A percentile compares a stretch with the other conserved stretches of the same genome.
Evolutionary conservation across 2,113 vertebrate genomes (phyloP).

Genomic region (Thinocorus orbignyianus): DNA sequence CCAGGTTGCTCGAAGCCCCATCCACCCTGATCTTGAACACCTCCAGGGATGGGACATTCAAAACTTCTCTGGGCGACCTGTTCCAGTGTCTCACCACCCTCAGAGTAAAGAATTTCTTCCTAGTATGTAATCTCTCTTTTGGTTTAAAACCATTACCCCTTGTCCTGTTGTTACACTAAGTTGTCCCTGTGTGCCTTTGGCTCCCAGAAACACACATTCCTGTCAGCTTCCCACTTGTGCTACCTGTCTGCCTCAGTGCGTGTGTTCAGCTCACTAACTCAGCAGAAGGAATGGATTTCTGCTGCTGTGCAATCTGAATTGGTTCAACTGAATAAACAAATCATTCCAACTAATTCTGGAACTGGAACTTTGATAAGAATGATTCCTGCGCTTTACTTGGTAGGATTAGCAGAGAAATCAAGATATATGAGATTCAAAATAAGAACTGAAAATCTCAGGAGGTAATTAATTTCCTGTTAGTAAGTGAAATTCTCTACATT

Average conservation of each 20-base stretch:
- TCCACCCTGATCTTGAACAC: too few species aligned
- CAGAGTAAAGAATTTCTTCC: too few species aligned
- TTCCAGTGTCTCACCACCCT: too few species aligned
- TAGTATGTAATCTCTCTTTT: too few species aligned
- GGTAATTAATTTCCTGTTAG: not conserved
- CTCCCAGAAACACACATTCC: not conserved
- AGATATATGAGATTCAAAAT: not conserved
- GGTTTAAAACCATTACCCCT: too few species aligned
- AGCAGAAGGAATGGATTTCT: not conserved
- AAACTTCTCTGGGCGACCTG: too few species aligned
- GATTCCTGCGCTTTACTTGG: not conserved
- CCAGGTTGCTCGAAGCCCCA: too few species aligned
- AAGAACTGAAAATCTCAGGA: not conserved
- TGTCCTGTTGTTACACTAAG: not conserved
- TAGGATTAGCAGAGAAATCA: not conserved
- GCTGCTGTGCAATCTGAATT: not conserved
- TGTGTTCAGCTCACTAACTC: not conserved
- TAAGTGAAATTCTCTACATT: not conserved
- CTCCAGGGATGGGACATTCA: too few species aligned
- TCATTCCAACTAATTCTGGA: not conserved
- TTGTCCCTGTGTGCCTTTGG: not conserved
- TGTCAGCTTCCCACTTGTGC: not conserved
- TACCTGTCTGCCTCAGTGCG: not conserved
- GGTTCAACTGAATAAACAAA: not conserved
- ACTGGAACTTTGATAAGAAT: not conserved